Base-by-base conservation (phyloP, 2,113 vertebrate genomes). In the Pandion haliaetus region DNA sequence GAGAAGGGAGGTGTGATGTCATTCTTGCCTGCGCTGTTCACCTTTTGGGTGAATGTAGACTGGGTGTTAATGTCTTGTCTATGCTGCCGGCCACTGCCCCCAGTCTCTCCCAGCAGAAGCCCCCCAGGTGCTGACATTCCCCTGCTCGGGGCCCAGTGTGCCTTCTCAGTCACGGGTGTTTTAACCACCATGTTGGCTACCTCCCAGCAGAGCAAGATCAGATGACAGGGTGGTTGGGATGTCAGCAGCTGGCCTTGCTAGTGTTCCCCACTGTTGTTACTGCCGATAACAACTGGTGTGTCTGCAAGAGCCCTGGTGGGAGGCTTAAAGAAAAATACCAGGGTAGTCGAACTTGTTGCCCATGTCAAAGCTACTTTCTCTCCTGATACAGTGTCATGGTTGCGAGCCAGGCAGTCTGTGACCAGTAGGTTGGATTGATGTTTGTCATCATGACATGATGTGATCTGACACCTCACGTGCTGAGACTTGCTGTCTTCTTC, bases 131-230 rank as follows among this genome's bases (percentile, higher is more conserved):
- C 65, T 44, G 77, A 7, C 44, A 24, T 15, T 2, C 36, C 32
- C 40, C 36, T 21, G 42, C 45, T 47, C 3, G 5, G 28, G 7
- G n/a, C 58, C n/a, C 29, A 3, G 26, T 10, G 0, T 21, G 29
- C 29, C 63, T 14, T 11, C 44, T 62, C 14, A 50, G 29, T 34
- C 67, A 8, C 10, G 1, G 44, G 1, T 10, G 7, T 31, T 17
- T 8, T 5, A 36, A 23, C 71, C 70, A 28, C 84, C 73, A 11
- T 57, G 47, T 72, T 40, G 73, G 47, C 32, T 32, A 1, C 26
- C 20, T n/a, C 21, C 7, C 42, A 11, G 32, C 3, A 0, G 14
- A 36, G 31, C 19, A 4, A 10, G 23, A 11, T 23, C 5, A 4
- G 49, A 12, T 70, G 83, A 21, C 57, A 2, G 42, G 69, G 77